These are phyloP conservation scores for Tipula vernalis DNA, from an alignment of 2,888 invertebrate genomes.

Conservation along the genomic window DNA sequence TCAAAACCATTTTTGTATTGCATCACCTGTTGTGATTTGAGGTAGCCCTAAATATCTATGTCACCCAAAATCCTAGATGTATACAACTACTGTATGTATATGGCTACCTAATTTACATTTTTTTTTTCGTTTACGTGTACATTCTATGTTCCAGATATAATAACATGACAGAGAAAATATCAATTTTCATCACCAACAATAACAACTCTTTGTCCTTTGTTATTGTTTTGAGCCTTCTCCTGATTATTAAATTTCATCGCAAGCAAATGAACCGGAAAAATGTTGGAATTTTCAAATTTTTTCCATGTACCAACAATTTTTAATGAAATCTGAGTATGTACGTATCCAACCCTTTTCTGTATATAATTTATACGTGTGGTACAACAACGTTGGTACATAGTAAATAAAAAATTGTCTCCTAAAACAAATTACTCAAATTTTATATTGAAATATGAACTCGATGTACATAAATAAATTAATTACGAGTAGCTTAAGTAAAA, in stretches of 20 bases:
- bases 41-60: not conserved
- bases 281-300: not conserved
- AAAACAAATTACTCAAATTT: not conserved
- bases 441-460: not conserved
- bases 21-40: not conserved
- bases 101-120: not conserved
- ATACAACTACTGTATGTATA: not conserved
- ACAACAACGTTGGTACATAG: not conserved
- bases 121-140: not conserved
- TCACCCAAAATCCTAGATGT: not conserved
- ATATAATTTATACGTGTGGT: not conserved
- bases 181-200: not conserved
- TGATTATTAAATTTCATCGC: not conserved
- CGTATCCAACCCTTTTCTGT: not conserved
- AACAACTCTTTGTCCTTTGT: not conserved
- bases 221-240: not conserved
- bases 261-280: not conserved
- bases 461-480: not conserved
- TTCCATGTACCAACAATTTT: not conserved
- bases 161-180: not conserved
- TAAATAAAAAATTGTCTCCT: not conserved
- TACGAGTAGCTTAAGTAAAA: not conserved
- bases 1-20: not conserved
- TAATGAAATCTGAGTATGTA: not conserved
- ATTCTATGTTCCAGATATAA: not conserved